phyloP scores from a whole-genome alignment of 2,888 invertebrate species.

The Trissolcus japonicus region DNA sequence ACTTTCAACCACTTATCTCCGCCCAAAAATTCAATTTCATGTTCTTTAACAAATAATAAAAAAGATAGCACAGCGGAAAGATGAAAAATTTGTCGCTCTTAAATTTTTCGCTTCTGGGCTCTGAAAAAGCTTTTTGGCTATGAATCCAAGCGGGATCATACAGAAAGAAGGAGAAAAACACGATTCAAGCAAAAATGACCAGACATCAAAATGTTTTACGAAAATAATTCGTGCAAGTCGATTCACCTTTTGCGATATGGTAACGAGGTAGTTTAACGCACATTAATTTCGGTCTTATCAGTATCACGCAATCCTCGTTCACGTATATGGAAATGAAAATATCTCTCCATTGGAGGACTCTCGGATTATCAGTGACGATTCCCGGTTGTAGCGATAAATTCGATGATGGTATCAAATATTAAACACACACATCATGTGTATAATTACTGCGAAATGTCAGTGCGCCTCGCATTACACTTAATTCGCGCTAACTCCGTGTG shows the following conservation, averaged over 20 bases:
- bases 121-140: no score
- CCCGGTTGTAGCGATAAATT: constrained; percentile 2
- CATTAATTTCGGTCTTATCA: constrained; percentile 15
- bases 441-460: constrained; percentile 15
- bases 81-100: no score
- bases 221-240: neutral
- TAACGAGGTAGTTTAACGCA: neutral
- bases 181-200: neutral
- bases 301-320: neutral
- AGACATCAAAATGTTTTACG: neutral
- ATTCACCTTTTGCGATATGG: neutral
- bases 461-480: constrained; percentile 7
- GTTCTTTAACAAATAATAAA: no score
- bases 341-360: constrained; percentile 9
- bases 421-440: constrained; percentile 16
- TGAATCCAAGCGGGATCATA: neutral
- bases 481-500: constrained; percentile 11
- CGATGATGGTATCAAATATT: constrained; percentile 19
- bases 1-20: no score
- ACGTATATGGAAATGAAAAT: constrained; percentile 2
- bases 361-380: constrained; percentile 12
- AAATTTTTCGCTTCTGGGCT: no score
- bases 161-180: neutral
- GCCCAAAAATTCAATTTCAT: no score
- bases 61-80: no score